phyloP scores from a whole-genome alignment of 2,888 invertebrate species.

The Nymphalis urticae region DNA sequence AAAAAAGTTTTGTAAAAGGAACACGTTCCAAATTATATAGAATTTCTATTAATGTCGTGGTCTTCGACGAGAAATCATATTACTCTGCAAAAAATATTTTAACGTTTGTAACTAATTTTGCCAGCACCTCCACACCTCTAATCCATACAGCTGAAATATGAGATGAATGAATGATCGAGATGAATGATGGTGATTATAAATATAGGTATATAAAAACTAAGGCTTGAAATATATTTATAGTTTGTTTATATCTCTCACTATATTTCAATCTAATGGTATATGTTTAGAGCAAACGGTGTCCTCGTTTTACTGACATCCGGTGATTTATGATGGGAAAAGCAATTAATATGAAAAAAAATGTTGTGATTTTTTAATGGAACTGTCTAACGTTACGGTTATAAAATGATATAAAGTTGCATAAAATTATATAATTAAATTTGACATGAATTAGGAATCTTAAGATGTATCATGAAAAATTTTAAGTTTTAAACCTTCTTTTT shows the following conservation, averaged over 20 bases:
- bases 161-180: neutral
- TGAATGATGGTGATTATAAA: neutral
- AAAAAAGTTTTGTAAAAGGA: too few relatives aligned
- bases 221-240: neutral
- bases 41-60: too few relatives aligned
- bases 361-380: constrained; percentile 3
- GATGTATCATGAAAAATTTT: too few relatives aligned
- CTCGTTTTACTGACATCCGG: constrained; percentile 17
- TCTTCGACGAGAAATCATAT: too few relatives aligned
- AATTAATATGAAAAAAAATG: constrained; percentile 10
- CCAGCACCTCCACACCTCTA: too few relatives aligned
- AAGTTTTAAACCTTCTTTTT: too few relatives aligned
- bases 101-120: too few relatives aligned
- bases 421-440: neutral
- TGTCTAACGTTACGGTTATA: neutral
- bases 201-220: neutral
- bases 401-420: neutral
- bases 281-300: constrained; percentile 12
- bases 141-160: too few relatives aligned
- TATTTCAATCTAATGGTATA: constrained; percentile 13
- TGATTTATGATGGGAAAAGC: constrained; percentile 23
- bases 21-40: too few relatives aligned
- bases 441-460: neutral
- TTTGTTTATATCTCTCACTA: constrained; percentile 13
- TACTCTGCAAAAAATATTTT: too few relatives aligned